Base-by-base conservation (phyloP, 2,888 invertebrate species). In the Gastrophysa polygoni region DNA sequence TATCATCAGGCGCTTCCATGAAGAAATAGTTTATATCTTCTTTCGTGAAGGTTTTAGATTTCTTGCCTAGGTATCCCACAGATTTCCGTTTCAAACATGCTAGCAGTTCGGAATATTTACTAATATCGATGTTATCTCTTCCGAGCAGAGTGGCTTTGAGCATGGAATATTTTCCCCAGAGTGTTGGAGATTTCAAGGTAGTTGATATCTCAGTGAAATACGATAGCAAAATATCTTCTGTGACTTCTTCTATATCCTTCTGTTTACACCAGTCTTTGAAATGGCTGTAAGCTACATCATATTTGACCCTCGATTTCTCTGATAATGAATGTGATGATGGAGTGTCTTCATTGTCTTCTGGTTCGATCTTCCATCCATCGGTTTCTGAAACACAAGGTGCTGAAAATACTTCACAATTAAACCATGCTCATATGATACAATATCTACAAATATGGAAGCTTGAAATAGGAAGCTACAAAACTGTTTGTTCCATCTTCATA, bases 311-410 rank as follows among this genome's bases (percentile, higher is more conserved):
- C 8, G 20, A 24, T 48, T 48, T 20, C 21, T 48, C 28, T 24
- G 29, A 1, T 57, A 34, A 64, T 47, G 47, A 46, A 38, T 7
- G 43, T 16, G 14, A 50, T 50, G 16, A 49, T 29, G 14, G 11
- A 11, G 20, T 14, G 61, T 52, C 28, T 70, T 60, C 24, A 61
- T 68, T 14, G 67, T 55, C 47, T 67, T 69, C 11, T 60, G 38
- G 4, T 61, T 60, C 10, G 66, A 59, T 49, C 56, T 44, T 8
- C 10, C 3, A 0, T 11, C n/a, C 20, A 20, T 32, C 29, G 10
- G 10, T 7, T 8, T 32, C 29, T 32, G 29, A 32, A 32, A 32
- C 10, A 32, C 1, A 32, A 34, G 32, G 28, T n/a, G 24, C 24
- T 24, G 7, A 24, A 24, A 24, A 3, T 24, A 24, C n/a, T n/a